Evolutionary conservation across 2,797 vertebrate species (phyloP).

Genomic region (Mormyrus hasselquistii): DNA sequence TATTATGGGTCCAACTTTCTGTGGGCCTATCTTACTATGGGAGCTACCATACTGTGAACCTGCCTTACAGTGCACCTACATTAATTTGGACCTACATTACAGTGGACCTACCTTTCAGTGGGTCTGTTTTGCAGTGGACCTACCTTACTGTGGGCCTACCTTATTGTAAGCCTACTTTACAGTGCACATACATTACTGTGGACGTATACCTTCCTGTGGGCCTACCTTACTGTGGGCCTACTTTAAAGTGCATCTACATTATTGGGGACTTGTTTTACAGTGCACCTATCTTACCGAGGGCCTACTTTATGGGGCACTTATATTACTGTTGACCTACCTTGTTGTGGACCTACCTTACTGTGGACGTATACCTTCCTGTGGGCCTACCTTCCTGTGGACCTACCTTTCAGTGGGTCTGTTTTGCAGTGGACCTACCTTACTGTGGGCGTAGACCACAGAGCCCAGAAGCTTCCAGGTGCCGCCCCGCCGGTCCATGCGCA

Average conservation of each 20-base stretch:
- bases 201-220: not conserved
- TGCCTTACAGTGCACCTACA: too few species aligned
- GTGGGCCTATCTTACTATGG: not conserved
- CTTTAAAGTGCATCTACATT: not conserved
- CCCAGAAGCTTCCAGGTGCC: constrained; percentile 97
- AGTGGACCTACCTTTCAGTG: too few species aligned
- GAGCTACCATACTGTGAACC: not conserved
- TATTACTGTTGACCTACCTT: constrained; percentile 73
- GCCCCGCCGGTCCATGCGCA: constrained; percentile 96
- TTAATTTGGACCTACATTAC: too few species aligned
- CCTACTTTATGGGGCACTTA: constrained; percentile 29
- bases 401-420: not conserved
- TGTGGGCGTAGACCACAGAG: constrained; percentile 96
- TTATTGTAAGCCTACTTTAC: not conserved
- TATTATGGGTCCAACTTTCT: not conserved
- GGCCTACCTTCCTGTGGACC: not conserved
- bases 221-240: not conserved
- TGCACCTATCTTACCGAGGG: not conserved
- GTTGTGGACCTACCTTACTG: constrained; percentile 65
- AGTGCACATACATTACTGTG: not conserved
- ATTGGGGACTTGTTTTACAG: not conserved
- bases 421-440: constrained; percentile 60
- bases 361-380: constrained; percentile 97
- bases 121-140: not conserved
- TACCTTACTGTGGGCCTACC: not conserved